Evolutionary conservation across 2,113 vertebrate genomes (phyloP).

Genomic region (Chamaea fasciata): DNA sequence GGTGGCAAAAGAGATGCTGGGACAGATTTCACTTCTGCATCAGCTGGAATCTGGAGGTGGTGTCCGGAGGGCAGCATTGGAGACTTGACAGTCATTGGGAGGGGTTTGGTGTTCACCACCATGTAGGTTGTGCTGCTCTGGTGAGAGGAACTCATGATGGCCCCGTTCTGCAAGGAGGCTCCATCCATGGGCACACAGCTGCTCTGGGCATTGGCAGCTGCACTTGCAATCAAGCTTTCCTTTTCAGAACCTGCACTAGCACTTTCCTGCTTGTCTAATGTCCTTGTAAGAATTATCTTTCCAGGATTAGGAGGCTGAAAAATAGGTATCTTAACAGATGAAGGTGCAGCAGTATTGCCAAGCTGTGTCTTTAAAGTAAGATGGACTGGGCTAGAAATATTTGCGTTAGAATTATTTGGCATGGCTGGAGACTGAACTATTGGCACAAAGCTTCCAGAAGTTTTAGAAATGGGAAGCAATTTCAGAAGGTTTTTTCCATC

Average conservation of each 20-base stretch:
- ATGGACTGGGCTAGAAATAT: slow-evolving; percentile 49
- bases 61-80: slow-evolving; percentile 74
- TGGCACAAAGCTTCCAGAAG: slow-evolving; percentile 73
- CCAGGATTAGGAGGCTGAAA: slow-evolving; percentile 64
- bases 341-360: slow-evolving; percentile 35
- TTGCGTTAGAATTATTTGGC: slow-evolving; percentile 52
- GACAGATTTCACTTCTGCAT: slow-evolving; percentile 79
- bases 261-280: slow-evolving; percentile 59
- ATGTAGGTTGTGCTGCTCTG: slow-evolving; percentile 42
- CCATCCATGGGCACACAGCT: slow-evolving; percentile 45
- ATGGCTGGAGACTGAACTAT: slow-evolving; percentile 61
- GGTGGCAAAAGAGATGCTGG: slow-evolving; percentile 76
- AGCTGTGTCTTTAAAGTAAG: slow-evolving; percentile 63
- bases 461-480: slow-evolving; percentile 82
- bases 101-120: slow-evolving; percentile 47
- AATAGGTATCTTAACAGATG: slow-evolving; percentile 60
- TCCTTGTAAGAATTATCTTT: slow-evolving; percentile 66
- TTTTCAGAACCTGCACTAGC: slow-evolving; percentile 42
- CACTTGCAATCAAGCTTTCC: slow-evolving; percentile 19
- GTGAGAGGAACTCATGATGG: slow-evolving; percentile 35
- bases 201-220: slow-evolving; percentile 39
- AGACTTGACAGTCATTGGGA: slow-evolving; percentile 61
- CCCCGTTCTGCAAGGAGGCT: slow-evolving; percentile 30
- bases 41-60: slow-evolving; percentile 80
- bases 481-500: slow-evolving; percentile 90